Evolutionary conservation across 2,797 vertebrate genomes (phyloP).

Genomic region (Gallinago stenura): DNA sequence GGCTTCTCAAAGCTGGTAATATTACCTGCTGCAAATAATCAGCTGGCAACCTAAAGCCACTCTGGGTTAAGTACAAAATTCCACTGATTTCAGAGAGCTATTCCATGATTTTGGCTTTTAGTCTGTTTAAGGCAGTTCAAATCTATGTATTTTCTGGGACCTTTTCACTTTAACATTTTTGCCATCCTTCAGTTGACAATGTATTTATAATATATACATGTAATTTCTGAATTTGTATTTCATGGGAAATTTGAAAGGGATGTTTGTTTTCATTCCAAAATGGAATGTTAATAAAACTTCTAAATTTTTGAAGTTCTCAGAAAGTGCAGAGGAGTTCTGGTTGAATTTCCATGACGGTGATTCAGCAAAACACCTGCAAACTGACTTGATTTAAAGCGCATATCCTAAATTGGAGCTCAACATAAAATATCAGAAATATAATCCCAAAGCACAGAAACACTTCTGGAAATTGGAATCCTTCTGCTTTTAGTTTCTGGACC

Average conservation of each 20-base stretch:
- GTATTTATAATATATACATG: not conserved
- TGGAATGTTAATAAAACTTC: not conserved
- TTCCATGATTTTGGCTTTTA: not conserved
- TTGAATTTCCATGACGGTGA: not conserved
- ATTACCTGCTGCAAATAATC: not conserved
- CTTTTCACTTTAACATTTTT: not conserved
- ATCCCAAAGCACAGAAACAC: not conserved
- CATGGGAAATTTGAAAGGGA: not conserved
- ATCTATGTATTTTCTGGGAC: not conserved
- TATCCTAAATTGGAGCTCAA: not conserved
- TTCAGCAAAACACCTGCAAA: slow-evolving; percentile 9
- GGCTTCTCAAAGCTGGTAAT: not conserved
- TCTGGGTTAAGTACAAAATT: not conserved
- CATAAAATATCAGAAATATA: slow-evolving; percentile 11
- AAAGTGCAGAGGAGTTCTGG: not conserved
- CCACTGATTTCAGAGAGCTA: not conserved
- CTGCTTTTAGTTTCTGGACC: not conserved
- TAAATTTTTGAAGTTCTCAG: not conserved
- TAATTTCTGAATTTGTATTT: not conserved
- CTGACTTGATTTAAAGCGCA: not conserved
- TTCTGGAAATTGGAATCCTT: slow-evolving; percentile 19
- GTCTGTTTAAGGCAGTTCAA: not conserved
- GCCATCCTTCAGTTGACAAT: not conserved
- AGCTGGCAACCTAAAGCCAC: not conserved
- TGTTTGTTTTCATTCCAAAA: not conserved